Evolutionary conservation across 2,113 vertebrate species (phyloP), one percentile per base, ranked within the genome.

Genomic region (Trochalopteron elliotii): DNA sequence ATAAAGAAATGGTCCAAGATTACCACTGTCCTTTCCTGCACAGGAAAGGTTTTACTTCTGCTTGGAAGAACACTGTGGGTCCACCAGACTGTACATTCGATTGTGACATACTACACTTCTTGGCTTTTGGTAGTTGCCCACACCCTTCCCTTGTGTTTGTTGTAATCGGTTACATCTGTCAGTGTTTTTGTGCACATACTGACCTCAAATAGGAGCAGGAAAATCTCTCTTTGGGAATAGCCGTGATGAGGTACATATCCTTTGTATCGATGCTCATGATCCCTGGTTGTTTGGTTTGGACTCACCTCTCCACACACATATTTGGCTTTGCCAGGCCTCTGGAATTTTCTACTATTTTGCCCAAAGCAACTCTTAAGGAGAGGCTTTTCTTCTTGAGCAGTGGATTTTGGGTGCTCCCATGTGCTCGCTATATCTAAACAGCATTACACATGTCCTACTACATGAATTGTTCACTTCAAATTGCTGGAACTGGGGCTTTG

Each of bases 101-200:
- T 93, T 85, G 79, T 91, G 86, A 93, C 92, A 92, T 93, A 61
- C 69, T 94, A 93, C 86, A 89, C 87, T 87, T 83, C 71, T 93
- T 94, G 94, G 94, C 94, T 94, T 94, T 93, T 89, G 35, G 95
- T 93, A 92, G 86, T 84, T 92, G 70, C 87, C 86, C 90, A 90
- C 96, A 72, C 96, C 96, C 96, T 93, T 97, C 90, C 94, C 88
- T 78, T 67, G 91, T 87, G 88, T 87, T 95, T 93, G 40, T 89
- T 70, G 86, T 95, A 95, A 96, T 95, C 4, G 25, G 63, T 95
- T 96, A 83, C 96, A 96, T 94, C 78, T 95, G 94, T 92, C 15
- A 22, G 83, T 96, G 92, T 80, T 91, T 95, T 93, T 59, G 60
- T 92, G 87, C 0, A 0, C 35, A 12, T 56, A 53, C 65, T 96